phyloP scores from a whole-genome alignment of 2,888 invertebrate species.

The Labia minor region DNA sequence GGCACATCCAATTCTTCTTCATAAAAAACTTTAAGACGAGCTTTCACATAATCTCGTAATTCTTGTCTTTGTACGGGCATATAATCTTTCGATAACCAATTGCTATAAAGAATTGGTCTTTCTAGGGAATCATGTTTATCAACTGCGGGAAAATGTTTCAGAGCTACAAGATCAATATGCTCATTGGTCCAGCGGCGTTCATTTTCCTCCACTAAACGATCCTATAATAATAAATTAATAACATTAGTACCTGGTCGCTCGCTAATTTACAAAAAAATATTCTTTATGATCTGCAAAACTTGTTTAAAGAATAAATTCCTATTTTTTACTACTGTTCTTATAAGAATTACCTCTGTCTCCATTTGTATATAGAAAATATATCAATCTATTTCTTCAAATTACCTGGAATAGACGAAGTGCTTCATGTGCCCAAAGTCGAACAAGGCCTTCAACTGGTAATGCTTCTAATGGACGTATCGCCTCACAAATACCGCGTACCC shows the following conservation, averaged over 20 bases:
- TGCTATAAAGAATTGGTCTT: conserved; percentile 94
- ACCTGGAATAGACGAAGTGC: conserved; percentile 88
- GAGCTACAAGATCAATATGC: conserved; percentile 83
- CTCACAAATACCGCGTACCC: conserved; percentile 99
- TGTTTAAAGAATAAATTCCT: no score
- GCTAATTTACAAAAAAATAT: no score
- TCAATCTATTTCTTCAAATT: no score
- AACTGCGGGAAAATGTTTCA: conserved; percentile 89
- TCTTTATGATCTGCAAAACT: no score
- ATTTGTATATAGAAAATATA: no score
- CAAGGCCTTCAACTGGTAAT: conserved; percentile 83
- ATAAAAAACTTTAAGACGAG: conserved; percentile 94
- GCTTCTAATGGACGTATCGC: conserved; percentile 91
- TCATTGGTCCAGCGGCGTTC: conserved; percentile 98
- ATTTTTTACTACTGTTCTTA: no score
- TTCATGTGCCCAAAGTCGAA: conserved; percentile 99
- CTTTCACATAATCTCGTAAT: conserved; percentile 91
- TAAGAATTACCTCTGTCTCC: no score
- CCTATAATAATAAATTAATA: conserved; percentile 33
- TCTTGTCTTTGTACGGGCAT: conserved; percentile 91
- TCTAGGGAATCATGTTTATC: conserved; percentile 74
- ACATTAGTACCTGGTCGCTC: no score
- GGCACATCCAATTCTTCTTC: conserved; percentile 99
- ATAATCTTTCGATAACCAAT: conserved; percentile 98
- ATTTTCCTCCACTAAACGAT: conserved; percentile 82